Percentiles rank a stretch among this genome's conserved stretches.
Conservation (phyloP, 2,888 invertebrate genomes). For the Schrankia costaestrigalis region DNA sequence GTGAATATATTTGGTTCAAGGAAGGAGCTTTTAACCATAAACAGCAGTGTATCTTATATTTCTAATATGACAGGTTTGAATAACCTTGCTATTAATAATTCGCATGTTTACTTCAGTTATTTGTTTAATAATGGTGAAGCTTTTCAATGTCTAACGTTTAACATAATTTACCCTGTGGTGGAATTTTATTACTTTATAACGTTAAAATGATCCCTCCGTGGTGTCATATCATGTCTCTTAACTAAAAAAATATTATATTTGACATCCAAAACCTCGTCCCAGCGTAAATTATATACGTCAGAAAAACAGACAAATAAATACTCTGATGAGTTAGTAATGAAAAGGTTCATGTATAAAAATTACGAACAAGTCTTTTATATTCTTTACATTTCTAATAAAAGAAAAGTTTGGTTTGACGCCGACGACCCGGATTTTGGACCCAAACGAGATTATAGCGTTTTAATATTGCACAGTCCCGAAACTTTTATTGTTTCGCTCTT, state of each 20-base stretch:
- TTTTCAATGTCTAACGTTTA: too few relatives aligned
- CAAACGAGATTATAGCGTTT: constrained; percentile 70
- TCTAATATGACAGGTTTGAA: too few relatives aligned
- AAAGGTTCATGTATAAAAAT: constrained; percentile 60
- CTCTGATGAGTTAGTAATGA: constrained; percentile 62
- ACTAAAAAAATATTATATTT: constrained; percentile 54
- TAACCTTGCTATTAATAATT: too few relatives aligned
- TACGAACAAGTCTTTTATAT: constrained; percentile 54
- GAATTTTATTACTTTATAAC: constrained; percentile 37
- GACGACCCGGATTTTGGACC: constrained; percentile 49
- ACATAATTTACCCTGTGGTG: constrained; percentile 26
- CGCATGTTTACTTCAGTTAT: too few relatives aligned
- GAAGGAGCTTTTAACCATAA: too few relatives aligned
- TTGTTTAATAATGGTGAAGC: too few relatives aligned
- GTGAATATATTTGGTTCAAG: too few relatives aligned
- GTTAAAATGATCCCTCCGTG: constrained; percentile 14
- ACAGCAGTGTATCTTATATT: too few relatives aligned
- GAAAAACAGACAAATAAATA: constrained; percentile 50
- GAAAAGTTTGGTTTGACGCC: constrained; percentile 49
- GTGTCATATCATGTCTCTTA: constrained; percentile 43
- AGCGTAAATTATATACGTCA: constrained; percentile 38
- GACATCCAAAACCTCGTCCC: constrained; percentile 35
- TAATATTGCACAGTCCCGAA: constrained; percentile 67
- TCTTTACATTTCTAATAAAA: constrained; percentile 64
- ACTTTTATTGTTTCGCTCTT: constrained; percentile 71